Percentiles rank a stretch among this genome's conserved stretches.
phyloP scores from a whole-genome alignment of 2,888 invertebrate species.

The Cataglyphis albicans region DNA sequence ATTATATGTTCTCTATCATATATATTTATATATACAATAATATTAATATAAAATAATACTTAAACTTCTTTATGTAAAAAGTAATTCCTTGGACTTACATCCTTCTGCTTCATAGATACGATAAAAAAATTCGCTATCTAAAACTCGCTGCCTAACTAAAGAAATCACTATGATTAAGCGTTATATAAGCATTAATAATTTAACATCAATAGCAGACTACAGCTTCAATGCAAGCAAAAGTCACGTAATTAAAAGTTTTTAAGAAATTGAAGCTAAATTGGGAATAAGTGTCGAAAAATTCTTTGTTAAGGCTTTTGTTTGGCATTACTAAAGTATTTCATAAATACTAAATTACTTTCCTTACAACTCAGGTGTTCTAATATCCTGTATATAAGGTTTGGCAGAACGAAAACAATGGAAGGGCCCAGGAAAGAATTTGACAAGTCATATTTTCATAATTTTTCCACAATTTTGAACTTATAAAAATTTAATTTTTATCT shows the following conservation, averaged over 20 bases:
- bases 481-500: not conserved
- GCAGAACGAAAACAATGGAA: conserved; percentile 33
- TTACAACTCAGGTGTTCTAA: conserved; percentile 39
- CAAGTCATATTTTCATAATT: conserved; percentile 13
- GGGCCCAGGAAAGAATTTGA: conserved; percentile 17
- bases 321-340: conserved; percentile 11
- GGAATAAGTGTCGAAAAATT: not conserved
- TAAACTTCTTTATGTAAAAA: conserved; percentile 52
- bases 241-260: not conserved
- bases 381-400: conserved; percentile 23
- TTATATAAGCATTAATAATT: conserved; percentile 33
- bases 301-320: conserved; percentile 11
- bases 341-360: conserved; percentile 21
- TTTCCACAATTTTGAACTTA: not conserved
- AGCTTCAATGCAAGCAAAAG: conserved; percentile 25
- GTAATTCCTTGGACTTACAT: not conserved
- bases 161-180: conserved; percentile 15
- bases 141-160: conserved; percentile 10
- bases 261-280: conserved; percentile 17
- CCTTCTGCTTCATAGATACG: conserved; percentile 1
- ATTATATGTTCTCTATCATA: not conserved
- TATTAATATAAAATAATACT: not conserved
- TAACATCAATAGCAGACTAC: not conserved
- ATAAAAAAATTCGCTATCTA: not conserved
- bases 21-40: not conserved